Percentiles rank a stretch among this genome's conserved stretches.
phyloP scores from a whole-genome alignment of 1,140 invertebrate species.

The Caligus rogercresseyi region DNA sequence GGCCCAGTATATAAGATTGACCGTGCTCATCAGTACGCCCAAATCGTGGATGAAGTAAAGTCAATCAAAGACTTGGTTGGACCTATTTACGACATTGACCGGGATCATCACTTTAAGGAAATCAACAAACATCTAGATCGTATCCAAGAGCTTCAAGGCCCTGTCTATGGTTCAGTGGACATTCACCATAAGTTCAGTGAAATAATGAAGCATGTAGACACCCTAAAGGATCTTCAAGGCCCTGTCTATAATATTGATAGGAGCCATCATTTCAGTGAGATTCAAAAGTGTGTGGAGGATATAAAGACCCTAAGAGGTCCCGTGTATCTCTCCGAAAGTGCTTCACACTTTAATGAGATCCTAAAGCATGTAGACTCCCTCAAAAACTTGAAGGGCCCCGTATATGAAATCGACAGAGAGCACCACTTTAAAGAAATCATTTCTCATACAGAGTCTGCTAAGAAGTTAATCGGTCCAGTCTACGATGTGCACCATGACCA shows the following conservation, averaged over 20 bases:
- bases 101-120: slow-evolving; percentile 1
- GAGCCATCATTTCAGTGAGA: slow-evolving; percentile 15
- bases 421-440: slow-evolving; percentile 9
- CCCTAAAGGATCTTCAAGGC: slow-evolving; percentile 3
- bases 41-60: neutral
- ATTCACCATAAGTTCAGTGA: slow-evolving; percentile 4
- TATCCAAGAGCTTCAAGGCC: neutral
- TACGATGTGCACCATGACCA: slow-evolving; percentile 4
- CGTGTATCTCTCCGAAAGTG: slow-evolving; percentile 3
- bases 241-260: slow-evolving; percentile 17
- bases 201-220: slow-evolving; percentile 18
- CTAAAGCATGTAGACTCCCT: neutral
- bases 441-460: neutral
- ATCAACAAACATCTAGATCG: slow-evolving; percentile 1
- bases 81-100: slow-evolving; percentile 4
- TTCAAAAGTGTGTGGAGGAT: slow-evolving; percentile 8
- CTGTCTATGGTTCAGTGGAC: slow-evolving; percentile 15
- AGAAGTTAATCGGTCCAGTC: neutral
- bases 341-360: neutral
- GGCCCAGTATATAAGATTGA: slow-evolving; percentile 6
- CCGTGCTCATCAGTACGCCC: neutral
- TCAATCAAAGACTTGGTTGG: neutral
- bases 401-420: slow-evolving; percentile 6
- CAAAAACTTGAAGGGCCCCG: slow-evolving; percentile 3
- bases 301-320: slow-evolving; percentile 12